Evolutionary conservation across 2,113 vertebrate species (phyloP), one percentile per base, ranked within the genome.

Genomic region (Azemiops feae): DNA sequence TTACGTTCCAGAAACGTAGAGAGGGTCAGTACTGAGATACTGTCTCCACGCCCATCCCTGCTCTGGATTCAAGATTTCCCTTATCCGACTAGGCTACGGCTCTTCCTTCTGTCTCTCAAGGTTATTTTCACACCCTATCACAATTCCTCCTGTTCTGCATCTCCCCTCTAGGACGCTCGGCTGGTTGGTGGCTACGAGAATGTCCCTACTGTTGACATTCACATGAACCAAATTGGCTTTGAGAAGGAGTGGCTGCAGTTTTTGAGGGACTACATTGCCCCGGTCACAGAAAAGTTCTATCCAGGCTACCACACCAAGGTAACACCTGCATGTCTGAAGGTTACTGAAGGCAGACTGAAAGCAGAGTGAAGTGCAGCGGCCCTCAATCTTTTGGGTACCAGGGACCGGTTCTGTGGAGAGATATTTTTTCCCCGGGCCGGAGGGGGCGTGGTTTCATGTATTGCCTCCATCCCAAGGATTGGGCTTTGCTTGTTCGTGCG

Each of bases 231-330:
- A 97, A 97, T 98, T 6, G 97, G 96, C 27, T 98, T 97, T 0
- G 98, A 99, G 96, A 98, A 98, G 94, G 98, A 98, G 93, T 99
- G 98, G 98, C 97, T 99, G 0, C 98, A 98, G 60, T 98, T 99
- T 95, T 97, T 99, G 30, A 97, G 97, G 50, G 98, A 98, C 0
- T 99, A 97, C 89, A 98, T 99, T 25, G 95, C 85, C 0, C 98
- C 98, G 0, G 98, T 99, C 91, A 98, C 98, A 0, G 98, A 98
- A 89, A 98, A 97, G 47, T 97, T 99, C 2, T 99, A 98, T 16
- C 98, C 98, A 0, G 98, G 98, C 2, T 99, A 99, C 92, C 98
- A 97, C 95, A 98, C 98, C 27, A 99, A 98, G 98, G 98, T 98
- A 90, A 50, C 87, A 1, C 12, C 69, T 30, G 6, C 74, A 0